These are phyloP conservation scores for Orius laevigatus DNA, from an alignment of 1,140 invertebrate species.

Conservation along the genomic window DNA sequence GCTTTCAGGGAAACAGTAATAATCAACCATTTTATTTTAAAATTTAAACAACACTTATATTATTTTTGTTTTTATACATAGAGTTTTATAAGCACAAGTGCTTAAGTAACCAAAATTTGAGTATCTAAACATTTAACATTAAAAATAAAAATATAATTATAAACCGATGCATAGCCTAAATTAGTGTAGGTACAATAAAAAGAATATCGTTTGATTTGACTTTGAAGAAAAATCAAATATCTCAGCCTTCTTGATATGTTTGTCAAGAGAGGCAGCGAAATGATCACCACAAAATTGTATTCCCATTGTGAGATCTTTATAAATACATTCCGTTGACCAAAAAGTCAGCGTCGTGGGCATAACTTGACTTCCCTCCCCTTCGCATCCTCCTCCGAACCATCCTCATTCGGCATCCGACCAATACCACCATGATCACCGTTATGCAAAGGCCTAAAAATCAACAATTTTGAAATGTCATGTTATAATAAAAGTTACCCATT, in stretches of 20 bases:
- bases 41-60: too few species aligned
- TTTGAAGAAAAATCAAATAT: background rate
- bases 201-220: too few species aligned
- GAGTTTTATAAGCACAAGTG: too few species aligned
- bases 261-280: background rate
- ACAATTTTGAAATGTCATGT: background rate
- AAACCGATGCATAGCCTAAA: background rate
- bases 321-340: constrained; percentile 96
- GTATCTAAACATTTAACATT: background rate
- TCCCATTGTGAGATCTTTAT: constrained; percentile 28
- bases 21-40: too few species aligned
- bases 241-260: background rate
- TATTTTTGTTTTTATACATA: too few species aligned
- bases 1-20: too few species aligned
- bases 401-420: constrained; percentile 66
- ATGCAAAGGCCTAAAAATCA: constrained; percentile 42
- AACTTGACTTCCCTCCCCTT: constrained; percentile 61
- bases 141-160: background rate
- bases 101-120: background rate
- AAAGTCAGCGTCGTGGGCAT: constrained; percentile 89
- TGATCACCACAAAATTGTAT: background rate
- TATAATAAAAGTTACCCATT: constrained; percentile 33
- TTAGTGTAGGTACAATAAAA: background rate
- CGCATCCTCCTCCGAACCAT: constrained; percentile 53
- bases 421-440: constrained; percentile 48